Evolutionary conservation across 2,113 vertebrate species (phyloP).

Genomic region (Heterochromis multidens): DNA sequence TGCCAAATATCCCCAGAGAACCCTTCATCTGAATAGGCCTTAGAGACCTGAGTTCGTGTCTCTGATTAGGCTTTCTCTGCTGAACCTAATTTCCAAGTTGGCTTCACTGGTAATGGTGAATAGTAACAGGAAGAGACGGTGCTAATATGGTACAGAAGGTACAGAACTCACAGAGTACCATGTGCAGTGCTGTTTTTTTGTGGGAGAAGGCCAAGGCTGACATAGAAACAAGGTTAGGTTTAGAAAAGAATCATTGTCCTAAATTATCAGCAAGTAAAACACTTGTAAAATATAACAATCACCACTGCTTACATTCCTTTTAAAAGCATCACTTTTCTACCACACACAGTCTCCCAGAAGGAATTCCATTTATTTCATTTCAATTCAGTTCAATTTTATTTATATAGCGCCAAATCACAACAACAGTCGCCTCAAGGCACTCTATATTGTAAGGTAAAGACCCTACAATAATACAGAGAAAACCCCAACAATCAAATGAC

Average conservation of each 20-base stretch:
- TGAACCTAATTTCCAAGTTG: slow-evolving; percentile 36
- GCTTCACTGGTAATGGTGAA: background rate
- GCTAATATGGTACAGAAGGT: background rate
- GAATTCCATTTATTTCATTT: too few relatives aligned
- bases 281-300: background rate
- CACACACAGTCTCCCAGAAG: too few relatives aligned
- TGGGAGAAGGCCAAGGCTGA: background rate
- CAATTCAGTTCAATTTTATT: too few relatives aligned
- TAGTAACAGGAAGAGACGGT: background rate
- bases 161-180: background rate
- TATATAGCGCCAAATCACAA: too few relatives aligned
- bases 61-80: slow-evolving; percentile 15
- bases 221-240: background rate
- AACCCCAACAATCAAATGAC: too few relatives aligned
- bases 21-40: slow-evolving; percentile 26
- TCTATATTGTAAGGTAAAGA: too few relatives aligned
- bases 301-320: background rate
- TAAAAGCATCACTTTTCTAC: background rate
- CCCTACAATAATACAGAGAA: too few relatives aligned
- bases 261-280: background rate
- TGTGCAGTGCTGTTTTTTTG: background rate
- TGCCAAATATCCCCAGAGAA: slow-evolving; percentile 29
- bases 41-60: slow-evolving; percentile 7
- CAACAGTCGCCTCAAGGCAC: too few relatives aligned
- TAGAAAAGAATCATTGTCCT: slow-evolving; percentile 2